These are phyloP conservation scores for Elanoides forficatus DNA, from an alignment of 2,113 vertebrate genomes.

Conservation along the genomic window DNA sequence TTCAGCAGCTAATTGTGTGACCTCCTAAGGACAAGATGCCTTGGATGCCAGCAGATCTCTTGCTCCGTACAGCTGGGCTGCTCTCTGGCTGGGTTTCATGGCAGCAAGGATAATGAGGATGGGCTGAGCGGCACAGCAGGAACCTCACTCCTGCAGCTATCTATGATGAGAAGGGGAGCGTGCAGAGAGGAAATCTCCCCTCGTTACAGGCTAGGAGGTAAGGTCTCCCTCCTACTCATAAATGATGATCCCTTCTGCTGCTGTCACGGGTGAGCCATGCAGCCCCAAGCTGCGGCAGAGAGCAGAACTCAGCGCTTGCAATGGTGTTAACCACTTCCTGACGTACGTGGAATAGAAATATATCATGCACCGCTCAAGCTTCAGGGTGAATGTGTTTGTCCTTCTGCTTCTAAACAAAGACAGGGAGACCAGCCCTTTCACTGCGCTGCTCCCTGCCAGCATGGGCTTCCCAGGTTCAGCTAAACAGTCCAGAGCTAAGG, in stretches of 20 bases:
- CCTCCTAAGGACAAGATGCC: not conserved
- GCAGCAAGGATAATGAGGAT: not conserved
- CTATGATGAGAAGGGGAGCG: not conserved
- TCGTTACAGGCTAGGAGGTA: fast-evolving
- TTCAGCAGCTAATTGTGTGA: not conserved
- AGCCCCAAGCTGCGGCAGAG: not conserved
- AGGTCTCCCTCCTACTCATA: not conserved
- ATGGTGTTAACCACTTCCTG: not conserved
- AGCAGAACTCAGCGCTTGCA: not conserved
- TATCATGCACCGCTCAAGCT: not conserved
- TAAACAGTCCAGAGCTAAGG: not conserved
- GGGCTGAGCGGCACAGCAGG: not conserved
- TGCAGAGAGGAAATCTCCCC: not conserved
- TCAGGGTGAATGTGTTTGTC: not conserved
- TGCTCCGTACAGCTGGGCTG: not conserved
- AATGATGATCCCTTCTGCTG: not conserved
- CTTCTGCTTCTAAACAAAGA: not conserved
- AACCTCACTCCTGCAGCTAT: not conserved
- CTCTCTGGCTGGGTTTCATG: not conserved
- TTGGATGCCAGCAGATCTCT: not conserved
- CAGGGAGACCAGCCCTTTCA: not conserved
- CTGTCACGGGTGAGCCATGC: not conserved
- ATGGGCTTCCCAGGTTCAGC: not conserved
- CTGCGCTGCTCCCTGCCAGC: not conserved
- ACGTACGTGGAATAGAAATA: not conserved